Base-by-base conservation (phyloP, 2,797 vertebrate genomes). In the Bucorvus abyssinicus region DNA sequence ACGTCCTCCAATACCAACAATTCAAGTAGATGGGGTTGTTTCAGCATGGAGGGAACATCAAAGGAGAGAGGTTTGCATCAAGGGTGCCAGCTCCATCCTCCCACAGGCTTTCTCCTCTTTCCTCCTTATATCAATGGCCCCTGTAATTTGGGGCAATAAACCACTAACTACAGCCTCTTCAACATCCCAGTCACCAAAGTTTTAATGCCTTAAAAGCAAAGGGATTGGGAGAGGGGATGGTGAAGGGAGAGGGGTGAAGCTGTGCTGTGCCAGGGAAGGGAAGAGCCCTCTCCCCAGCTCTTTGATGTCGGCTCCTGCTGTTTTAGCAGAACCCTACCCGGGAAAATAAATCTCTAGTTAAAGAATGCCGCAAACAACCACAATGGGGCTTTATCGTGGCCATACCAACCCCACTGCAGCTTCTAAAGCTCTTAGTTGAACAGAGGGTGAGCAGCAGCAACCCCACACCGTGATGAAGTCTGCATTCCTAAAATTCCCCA, bases 401-500 rank as follows among this genome's bases (percentile, higher is more conserved):
- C 64, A 71, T 64, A 80, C 27, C 50, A 93, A 79, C 3, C 57
- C 83, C 59, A 91, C 34, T 56, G 29, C 79, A 96, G 63, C 45
- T 88, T 92, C 69, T 91, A 89, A 95, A 95, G 80, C 55, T 88
- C 84, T 69, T 47, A 22, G 83, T 30, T 75, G 93, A 92, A 74
- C 49, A 83, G 86, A 77, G 56, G 63, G 80, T 44, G 75, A 93
- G 67, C 77, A 76, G 67, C 59, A 60, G 73, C 55, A 96, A 56
- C 44, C 56, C 82, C 81, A 80, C 70, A 55, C 17, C 2, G 16
- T 81, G 82, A 95, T 69, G 65, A 82, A 78, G 63, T 84, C 90
- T 5, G 1, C 93, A 96, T 97, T 96, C 97, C 96, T 96, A 86
- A 83, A 95, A 96, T 91, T 94, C 91, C 93, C 82, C 89, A 82